phyloP scores from a whole-genome alignment of 2,888 invertebrate species.

The Cyrtodaria siliqua region DNA sequence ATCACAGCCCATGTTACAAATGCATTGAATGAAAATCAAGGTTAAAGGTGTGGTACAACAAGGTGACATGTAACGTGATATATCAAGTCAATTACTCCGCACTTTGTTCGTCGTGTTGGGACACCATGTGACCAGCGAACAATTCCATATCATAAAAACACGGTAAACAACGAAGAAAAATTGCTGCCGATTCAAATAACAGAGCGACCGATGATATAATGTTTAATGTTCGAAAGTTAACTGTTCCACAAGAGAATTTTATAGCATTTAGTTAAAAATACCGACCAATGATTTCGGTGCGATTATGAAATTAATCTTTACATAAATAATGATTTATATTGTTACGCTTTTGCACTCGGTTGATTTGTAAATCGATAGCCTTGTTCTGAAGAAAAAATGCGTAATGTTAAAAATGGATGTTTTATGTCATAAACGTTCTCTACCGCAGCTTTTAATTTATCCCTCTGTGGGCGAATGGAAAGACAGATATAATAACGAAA shows the following conservation, averaged over 20 bases:
- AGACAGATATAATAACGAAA: background rate
- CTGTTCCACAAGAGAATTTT: conserved; percentile 9
- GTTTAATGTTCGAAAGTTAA: background rate
- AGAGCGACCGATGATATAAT: background rate
- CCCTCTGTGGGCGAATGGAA: background rate
- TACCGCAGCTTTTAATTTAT: background rate
- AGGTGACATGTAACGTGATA: conserved; percentile 48
- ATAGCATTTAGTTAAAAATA: conserved; percentile 18
- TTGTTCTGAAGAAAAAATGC: background rate
- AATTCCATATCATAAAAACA: background rate
- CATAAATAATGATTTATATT: conserved; percentile 19
- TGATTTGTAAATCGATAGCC: conserved; percentile 19
- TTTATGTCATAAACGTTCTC: conserved; percentile 11
- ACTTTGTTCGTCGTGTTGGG: conserved; percentile 14
- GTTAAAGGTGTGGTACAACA: conserved; percentile 34
- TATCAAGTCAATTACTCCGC: conserved; percentile 12
- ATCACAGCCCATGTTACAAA: conserved; percentile 53
- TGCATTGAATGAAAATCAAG: conserved; percentile 23
- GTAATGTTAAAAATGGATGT: conserved; percentile 20
- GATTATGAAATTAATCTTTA: conserved; percentile 5
- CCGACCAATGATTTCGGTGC: conserved; percentile 9
- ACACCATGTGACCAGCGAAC: background rate
- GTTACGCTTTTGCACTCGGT: conserved; percentile 14
- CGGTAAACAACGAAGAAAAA: conserved; percentile 17
- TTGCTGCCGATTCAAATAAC: background rate